These are phyloP conservation scores for Thunnus albacares DNA, from an alignment of 2,797 vertebrate genomes.

Conservation along the genomic window DNA sequence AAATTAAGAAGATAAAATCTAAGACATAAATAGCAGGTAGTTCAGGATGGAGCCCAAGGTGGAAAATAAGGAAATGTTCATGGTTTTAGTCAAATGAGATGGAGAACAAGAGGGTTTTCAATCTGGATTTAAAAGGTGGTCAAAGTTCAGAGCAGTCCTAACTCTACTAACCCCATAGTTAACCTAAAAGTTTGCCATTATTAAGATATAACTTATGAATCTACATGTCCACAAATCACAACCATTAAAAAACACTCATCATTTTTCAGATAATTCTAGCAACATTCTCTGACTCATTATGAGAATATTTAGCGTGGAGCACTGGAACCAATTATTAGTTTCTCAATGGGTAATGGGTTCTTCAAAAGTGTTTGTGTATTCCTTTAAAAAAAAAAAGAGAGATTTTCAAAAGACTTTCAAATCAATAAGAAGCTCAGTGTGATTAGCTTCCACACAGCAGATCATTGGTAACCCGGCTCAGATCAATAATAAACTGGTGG, in stretches of 20 bases:
- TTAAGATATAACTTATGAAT: too few species aligned
- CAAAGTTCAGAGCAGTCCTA: too few species aligned
- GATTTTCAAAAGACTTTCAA: background rate
- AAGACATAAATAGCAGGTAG: background rate
- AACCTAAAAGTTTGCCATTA: too few species aligned
- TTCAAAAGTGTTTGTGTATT: background rate
- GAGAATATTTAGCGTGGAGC: background rate
- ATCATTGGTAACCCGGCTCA: constrained; percentile 28
- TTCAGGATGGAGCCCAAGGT: background rate
- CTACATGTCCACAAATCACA: too few species aligned
- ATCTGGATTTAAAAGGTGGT: too few species aligned
- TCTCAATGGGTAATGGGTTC: background rate
- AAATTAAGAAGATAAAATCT: background rate
- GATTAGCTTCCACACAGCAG: constrained; percentile 47
- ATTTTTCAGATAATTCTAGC: too few species aligned
- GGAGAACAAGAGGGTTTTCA: too few species aligned
- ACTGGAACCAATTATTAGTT: background rate
- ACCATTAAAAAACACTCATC: too few species aligned
- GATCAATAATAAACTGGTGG: constrained; percentile 29
- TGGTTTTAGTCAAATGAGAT: background rate
- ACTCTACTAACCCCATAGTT: too few species aligned
- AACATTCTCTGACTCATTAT: background rate
- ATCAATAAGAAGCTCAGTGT: constrained; percentile 29
- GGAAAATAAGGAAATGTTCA: background rate
- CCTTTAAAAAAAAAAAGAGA: background rate